phyloP scores from a whole-genome alignment of 2,888 invertebrate species.

The Phyto melanocephala region DNA sequence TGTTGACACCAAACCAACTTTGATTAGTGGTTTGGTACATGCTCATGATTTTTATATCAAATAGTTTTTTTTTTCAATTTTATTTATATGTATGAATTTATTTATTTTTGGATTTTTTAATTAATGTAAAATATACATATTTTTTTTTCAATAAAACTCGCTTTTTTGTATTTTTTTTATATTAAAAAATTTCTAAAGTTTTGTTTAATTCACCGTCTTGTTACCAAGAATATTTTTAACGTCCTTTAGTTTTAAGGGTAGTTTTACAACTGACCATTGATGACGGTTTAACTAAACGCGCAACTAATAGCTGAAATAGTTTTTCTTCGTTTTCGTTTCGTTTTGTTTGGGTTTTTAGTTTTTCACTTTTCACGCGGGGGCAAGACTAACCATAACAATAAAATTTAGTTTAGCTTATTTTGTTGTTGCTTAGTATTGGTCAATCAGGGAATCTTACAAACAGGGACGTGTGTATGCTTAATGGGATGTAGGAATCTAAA shows the following conservation, averaged over 20 bases:
- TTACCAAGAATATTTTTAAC: slow-evolving; percentile 41
- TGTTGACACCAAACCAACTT: slow-evolving; percentile 75
- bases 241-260: slow-evolving; percentile 71
- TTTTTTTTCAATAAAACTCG: background rate
- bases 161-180: slow-evolving; percentile 10
- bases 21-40: slow-evolving; percentile 77
- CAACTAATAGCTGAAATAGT: slow-evolving; percentile 38
- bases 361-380: slow-evolving; percentile 10
- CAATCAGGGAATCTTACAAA: background rate
- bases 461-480: background rate
- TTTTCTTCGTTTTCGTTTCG: slow-evolving; percentile 53
- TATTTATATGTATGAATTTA: no score
- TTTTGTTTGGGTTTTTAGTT: slow-evolving; percentile 21
- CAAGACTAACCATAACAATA: slow-evolving; percentile 52
- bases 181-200: background rate
- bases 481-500: no score
- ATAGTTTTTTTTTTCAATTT: background rate
- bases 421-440: slow-evolving; percentile 51
- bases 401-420: slow-evolving; percentile 19
- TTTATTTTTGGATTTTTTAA: slow-evolving; percentile 34
- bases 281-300: slow-evolving; percentile 65
- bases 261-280: slow-evolving; percentile 75
- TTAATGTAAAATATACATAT: background rate
- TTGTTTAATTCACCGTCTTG: slow-evolving; percentile 23
- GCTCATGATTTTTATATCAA: no score